These are phyloP conservation scores for Brachionichthys hirsutus DNA, from an alignment of 2,113 vertebrate genomes.

Conservation along the genomic window DNA sequence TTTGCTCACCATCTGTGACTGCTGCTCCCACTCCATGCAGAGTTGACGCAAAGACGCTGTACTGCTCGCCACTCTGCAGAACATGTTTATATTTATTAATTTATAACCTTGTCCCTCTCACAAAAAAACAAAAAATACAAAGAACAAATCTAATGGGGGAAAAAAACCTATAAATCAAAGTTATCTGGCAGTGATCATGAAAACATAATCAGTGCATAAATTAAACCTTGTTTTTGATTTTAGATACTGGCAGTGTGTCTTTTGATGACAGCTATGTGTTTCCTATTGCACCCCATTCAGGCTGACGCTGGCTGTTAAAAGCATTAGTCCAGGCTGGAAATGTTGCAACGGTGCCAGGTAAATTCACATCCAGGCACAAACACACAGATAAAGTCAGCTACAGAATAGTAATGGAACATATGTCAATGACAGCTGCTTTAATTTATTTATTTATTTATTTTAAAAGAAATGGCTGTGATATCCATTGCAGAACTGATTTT, in stretches of 20 bases:
- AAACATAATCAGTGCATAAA: slow-evolving; percentile 70
- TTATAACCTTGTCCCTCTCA: slow-evolving; percentile 12
- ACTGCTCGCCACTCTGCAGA: slow-evolving; percentile 29
- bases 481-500: background rate
- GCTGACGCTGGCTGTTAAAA: slow-evolving; percentile 63
- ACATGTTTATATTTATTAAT: slow-evolving; percentile 48
- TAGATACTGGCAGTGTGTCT: slow-evolving; percentile 53
- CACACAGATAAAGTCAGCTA: slow-evolving; percentile 22
- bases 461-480: slow-evolving; percentile 17
- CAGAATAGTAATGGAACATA: slow-evolving; percentile 19
- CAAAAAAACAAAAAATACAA: slow-evolving; percentile 19
- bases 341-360: slow-evolving; percentile 51
- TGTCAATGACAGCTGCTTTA: too few species aligned
- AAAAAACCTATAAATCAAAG: slow-evolving; percentile 23
- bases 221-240: slow-evolving; percentile 50
- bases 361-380: slow-evolving; percentile 34
- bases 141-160: too few species aligned
- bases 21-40: slow-evolving; percentile 59
- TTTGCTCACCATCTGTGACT: slow-evolving; percentile 75
- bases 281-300: slow-evolving; percentile 66
- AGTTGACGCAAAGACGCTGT: slow-evolving; percentile 47
- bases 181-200: slow-evolving; percentile 42
- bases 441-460: too few species aligned
- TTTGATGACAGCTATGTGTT: slow-evolving; percentile 73
- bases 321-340: slow-evolving; percentile 68